These are phyloP conservation scores for Chouioia cunea DNA, from an alignment of 2,888 invertebrate species.

Conservation along the genomic window DNA sequence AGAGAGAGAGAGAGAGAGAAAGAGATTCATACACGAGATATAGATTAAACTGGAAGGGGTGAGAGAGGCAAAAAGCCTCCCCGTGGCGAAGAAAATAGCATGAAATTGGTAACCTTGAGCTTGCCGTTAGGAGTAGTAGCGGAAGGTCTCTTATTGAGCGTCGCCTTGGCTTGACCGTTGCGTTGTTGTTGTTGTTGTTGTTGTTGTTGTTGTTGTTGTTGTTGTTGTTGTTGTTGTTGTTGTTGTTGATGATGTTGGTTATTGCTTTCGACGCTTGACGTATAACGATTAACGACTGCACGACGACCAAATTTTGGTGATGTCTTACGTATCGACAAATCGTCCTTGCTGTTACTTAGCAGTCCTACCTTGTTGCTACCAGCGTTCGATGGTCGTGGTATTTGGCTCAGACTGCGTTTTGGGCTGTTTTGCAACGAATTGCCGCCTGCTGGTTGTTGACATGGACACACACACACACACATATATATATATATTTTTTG, in stretches of 20 bases:
- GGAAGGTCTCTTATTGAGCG: slow-evolving; percentile 37
- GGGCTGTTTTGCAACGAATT: slow-evolving; percentile 65
- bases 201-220: too few relatives aligned
- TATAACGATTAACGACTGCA: slow-evolving; percentile 46
- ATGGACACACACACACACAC: too few relatives aligned
- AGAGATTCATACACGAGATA: too few relatives aligned
- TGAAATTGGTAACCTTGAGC: slow-evolving; percentile 60
- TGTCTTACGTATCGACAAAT: slow-evolving; percentile 44
- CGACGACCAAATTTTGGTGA: slow-evolving; percentile 60
- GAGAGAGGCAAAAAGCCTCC: too few relatives aligned
- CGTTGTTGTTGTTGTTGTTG: slow-evolving; percentile 2
- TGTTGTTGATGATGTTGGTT: slow-evolving; percentile 8
- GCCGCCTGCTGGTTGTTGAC: slow-evolving; percentile 59
- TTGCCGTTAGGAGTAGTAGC: too few relatives aligned
- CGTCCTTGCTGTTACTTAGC: slow-evolving; percentile 51
- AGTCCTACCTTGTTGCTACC: slow-evolving; percentile 45
- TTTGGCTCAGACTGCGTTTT: slow-evolving; percentile 60
- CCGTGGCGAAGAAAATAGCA: background rate
- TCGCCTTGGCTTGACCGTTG: background rate
- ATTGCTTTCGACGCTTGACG: slow-evolving; percentile 21
- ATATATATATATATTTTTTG: too few relatives aligned
- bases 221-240: background rate
- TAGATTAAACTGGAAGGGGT: too few relatives aligned
- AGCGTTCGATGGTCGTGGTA: slow-evolving; percentile 62
- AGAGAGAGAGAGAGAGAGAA: too few relatives aligned